These are phyloP conservation scores for Laticauda colubrina DNA, from an alignment of 2,113 vertebrate genomes.

Conservation along the genomic window DNA sequence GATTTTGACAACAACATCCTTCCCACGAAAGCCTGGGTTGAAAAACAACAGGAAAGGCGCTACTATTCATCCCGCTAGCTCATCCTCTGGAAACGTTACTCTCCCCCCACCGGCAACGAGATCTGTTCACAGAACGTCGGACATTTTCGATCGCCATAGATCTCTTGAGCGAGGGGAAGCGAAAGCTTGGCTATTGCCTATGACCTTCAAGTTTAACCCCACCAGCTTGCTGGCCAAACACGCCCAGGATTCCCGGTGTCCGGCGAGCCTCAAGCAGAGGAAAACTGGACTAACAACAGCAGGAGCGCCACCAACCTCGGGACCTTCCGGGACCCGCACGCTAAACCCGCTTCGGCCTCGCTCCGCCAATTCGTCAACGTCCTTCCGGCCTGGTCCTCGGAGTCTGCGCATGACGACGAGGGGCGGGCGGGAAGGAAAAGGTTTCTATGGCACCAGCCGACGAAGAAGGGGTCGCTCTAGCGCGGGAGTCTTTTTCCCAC, in stretches of 20 bases:
- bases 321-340: neutral
- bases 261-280: neutral
- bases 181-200: neutral
- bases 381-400: neutral
- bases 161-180: neutral
- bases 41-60: neutral
- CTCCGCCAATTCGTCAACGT: neutral
- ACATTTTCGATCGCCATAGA: neutral
- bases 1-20: neutral
- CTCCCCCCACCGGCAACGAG: neutral
- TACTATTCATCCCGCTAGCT: neutral
- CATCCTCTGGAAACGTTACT: neutral
- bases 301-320: neutral
- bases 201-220: neutral
- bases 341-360: accelerated
- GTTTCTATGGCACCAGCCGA: neutral
- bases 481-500: neutral
- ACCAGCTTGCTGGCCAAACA: neutral
- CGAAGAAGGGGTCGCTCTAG: neutral
- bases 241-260: neutral
- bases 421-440: neutral
- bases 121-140: neutral
- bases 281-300: neutral
- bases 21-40: neutral
- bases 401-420: neutral